Evolutionary conservation across 2,113 vertebrate species (phyloP).

Genomic region (Sorex araneus): DNA sequence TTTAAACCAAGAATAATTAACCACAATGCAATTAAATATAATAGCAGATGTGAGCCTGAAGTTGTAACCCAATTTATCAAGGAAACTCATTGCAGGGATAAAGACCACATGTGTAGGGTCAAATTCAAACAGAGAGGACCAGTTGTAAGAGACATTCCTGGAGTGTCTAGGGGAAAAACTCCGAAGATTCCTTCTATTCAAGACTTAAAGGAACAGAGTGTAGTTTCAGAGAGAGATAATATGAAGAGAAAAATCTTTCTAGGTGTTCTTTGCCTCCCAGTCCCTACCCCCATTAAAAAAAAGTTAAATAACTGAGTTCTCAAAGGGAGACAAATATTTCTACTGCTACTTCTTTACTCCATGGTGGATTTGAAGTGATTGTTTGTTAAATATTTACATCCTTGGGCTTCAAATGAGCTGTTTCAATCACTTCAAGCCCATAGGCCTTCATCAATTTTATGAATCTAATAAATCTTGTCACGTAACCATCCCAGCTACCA

Average conservation of each 20-base stretch:
- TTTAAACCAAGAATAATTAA: not conserved
- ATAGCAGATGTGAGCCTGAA: not conserved
- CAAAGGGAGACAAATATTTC: not conserved
- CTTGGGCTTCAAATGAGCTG: conserved; percentile 7
- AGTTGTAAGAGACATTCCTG: not conserved
- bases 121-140: not conserved
- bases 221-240: conserved; percentile 22
- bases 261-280: not conserved
- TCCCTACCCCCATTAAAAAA: not conserved
- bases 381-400: conserved; percentile 45
- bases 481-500: conserved; percentile 44
- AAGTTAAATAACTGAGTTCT: conserved; percentile 10
- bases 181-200: not conserved
- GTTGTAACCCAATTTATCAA: not conserved
- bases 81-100: not conserved
- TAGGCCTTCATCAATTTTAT: conserved; percentile 70
- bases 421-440: conserved; percentile 32
- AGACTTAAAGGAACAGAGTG: not conserved
- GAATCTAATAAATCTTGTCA: conserved; percentile 68
- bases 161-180: not conserved
- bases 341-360: not conserved
- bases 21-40: not conserved
- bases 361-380: not conserved
- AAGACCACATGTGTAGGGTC: not conserved
- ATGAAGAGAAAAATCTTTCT: not conserved